A percentile compares a stretch with the other conserved stretches of the same genome.
These are phyloP conservation scores for Danio tinwini DNA, from an alignment of 2,797 vertebrate species.

Conservation along the genomic window DNA sequence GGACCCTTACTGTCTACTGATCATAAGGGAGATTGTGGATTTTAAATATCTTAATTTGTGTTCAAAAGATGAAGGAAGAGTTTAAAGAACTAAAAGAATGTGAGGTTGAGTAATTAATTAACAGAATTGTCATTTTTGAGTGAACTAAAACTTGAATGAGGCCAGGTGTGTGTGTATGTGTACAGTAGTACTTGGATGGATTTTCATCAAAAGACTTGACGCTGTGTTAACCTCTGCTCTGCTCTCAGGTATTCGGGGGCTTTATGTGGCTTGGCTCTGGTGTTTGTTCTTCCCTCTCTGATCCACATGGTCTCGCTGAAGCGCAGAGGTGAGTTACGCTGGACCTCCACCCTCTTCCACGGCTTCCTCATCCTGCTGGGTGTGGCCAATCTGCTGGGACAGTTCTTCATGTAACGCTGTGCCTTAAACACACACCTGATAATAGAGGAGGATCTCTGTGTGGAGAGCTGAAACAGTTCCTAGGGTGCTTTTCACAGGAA, in stretches of 20 bases:
- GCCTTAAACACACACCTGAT: neutral
- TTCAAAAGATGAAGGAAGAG: too few species aligned
- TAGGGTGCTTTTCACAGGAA: neutral
- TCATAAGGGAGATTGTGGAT: too few species aligned
- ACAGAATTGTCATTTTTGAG: too few species aligned
- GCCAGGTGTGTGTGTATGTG: neutral
- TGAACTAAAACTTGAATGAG: too few species aligned
- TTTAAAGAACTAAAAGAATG: too few species aligned
- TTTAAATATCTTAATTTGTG: too few species aligned
- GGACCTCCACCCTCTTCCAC: conserved; percentile 84
- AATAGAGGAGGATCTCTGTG: neutral
- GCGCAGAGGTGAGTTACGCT: conserved; percentile 79
- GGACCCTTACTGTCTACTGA: too few species aligned
- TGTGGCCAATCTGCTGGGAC: conserved; percentile 86
- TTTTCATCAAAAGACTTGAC: too few species aligned
- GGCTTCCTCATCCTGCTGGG: conserved; percentile 88
- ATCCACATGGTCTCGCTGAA: conserved; percentile 86
- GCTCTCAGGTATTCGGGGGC: conserved; percentile 90
- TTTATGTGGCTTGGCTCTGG: conserved; percentile 90
- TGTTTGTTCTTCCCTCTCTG: conserved; percentile 91
- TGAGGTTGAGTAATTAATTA: too few species aligned
- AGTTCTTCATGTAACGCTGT: conserved; percentile 88
- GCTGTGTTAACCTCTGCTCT: neutral
- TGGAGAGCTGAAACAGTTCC: neutral
- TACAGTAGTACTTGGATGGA: neutral